These are phyloP conservation scores for Apoda limacodes DNA, from an alignment of 2,888 invertebrate genomes.

Conservation along the genomic window DNA sequence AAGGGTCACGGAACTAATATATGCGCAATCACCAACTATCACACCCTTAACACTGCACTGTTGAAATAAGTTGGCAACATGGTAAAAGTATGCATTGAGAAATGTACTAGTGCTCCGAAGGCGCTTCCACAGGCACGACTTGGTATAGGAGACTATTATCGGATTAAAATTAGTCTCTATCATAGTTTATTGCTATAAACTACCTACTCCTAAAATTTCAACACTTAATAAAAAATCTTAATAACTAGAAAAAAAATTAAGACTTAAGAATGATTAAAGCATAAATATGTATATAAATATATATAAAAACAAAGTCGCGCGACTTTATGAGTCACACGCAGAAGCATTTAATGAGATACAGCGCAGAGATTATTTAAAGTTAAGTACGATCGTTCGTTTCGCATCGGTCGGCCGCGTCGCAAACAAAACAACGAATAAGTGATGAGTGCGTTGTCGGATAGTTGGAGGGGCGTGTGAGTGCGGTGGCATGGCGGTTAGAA, in stretches of 20 bases:
- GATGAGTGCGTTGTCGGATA: slow-evolving; percentile 24
- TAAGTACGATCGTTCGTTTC: slow-evolving; percentile 35
- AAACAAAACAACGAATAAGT: slow-evolving; percentile 18
- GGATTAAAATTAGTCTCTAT: slow-evolving; percentile 30
- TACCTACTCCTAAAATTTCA: slow-evolving; percentile 47
- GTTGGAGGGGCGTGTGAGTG: slow-evolving; percentile 21
- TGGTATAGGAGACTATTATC: slow-evolving; percentile 36
- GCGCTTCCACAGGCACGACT: slow-evolving; percentile 38
- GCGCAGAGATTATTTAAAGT: no score
- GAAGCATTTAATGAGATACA: no score
- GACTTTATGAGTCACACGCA: no score
- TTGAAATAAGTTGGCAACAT: no score
- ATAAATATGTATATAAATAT: no score
- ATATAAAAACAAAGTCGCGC: no score
- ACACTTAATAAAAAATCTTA: no score
- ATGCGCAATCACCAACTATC: slow-evolving; percentile 30
- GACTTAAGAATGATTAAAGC: no score
- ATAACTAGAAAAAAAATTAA: no score
- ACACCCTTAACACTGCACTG: slow-evolving; percentile 18
- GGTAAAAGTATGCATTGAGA: not conserved
- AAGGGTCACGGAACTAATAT: slow-evolving; percentile 33
- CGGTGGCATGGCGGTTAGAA: slow-evolving; percentile 30
- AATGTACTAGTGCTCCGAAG: slow-evolving; percentile 1
- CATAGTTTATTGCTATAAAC: slow-evolving; percentile 45
- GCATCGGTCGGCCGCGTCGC: no score